These are phyloP conservation scores for Kryptopterus vitreolus DNA, from an alignment of 2,797 vertebrate species.

Conservation along the genomic window DNA sequence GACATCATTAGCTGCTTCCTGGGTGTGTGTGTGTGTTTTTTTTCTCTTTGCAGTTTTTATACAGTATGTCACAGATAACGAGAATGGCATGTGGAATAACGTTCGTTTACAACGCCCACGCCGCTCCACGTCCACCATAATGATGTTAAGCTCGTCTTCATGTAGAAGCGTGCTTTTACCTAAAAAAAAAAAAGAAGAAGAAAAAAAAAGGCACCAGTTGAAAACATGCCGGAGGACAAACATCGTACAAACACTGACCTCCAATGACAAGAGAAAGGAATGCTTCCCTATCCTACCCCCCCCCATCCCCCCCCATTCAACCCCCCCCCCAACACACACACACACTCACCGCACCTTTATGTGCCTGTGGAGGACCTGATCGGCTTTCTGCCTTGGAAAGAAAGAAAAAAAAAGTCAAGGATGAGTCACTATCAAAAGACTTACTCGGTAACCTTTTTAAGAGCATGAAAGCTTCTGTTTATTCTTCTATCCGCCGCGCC, in stretches of 20 bases:
- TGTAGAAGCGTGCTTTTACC: conserved; percentile 10
- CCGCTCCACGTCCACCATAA: conserved; percentile 15
- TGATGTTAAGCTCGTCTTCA: background rate
- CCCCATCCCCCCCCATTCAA: too few species aligned
- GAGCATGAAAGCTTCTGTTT: conserved; percentile 65
- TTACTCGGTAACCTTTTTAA: conserved; percentile 57
- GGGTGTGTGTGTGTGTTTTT: too few species aligned
- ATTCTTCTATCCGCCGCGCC: conserved; percentile 52
- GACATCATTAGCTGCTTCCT: conserved; percentile 39
- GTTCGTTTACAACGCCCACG: conserved; percentile 32
- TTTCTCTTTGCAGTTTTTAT: conserved; percentile 38
- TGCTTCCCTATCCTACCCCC: too few species aligned
- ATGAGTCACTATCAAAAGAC: conserved; percentile 61
- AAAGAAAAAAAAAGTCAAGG: conserved; percentile 18
- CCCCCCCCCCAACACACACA: too few species aligned
- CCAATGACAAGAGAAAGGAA: conserved; percentile 7
- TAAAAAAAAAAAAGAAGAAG: background rate
- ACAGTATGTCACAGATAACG: conserved; percentile 25
- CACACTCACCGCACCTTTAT: conserved; percentile 8
- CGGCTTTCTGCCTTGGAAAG: conserved; percentile 5
- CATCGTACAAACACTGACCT: conserved; percentile 25
- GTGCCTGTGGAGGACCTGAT: conserved; percentile 12
- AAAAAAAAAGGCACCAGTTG: background rate
- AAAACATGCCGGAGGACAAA: conserved; percentile 7
- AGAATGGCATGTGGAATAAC: conserved; percentile 9